Evolutionary conservation across 2,888 invertebrate species (phyloP), one percentile per base, ranked within the genome.

Genomic region (Dicycla oo): DNA sequence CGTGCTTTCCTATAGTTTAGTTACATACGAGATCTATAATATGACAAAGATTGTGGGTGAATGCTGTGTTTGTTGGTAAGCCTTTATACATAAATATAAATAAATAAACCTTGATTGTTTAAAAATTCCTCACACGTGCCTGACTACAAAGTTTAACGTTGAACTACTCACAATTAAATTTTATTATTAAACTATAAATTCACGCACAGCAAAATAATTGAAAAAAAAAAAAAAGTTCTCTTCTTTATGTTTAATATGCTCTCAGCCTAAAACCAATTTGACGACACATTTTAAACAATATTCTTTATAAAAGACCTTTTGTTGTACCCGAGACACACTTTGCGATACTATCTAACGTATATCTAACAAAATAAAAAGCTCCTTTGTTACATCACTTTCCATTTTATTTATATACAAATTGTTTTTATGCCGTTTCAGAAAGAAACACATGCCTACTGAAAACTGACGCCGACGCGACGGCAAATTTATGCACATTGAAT

Each of bases 331-430:
- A 81, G 63, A 73, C 81, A 60, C 73, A 84, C 86, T 87, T 85
- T 76, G 86, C 88, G 90, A 90, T 90, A 86, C 82, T 87, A 90
- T 91, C 91, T 86, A 69, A 86, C 79, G 75, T 74, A 75, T 80
- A 75, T 78, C 73, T 81, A 65, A 80, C 78, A 71, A 58, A 80
- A 87, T 85, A 85, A 84, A 86, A 82, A 83, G 78, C 78, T 82
- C 67, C 78, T 78, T 83, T 87, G 86, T 88, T 84, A 76, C 73
- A 82, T 85, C 82, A 89, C 89, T 89, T 89, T 89, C 88, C 83
- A 86, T 88, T 89, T 90, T 88, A 85, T 86, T 78, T 75, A 71
- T 73, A 64, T 53, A 72, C 38, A 76, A 75, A 73, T 70, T 56
- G 11, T 65, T 78, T 75, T 78, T 72, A 68, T 69, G 30, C 38